These are phyloP conservation scores for Hydriomena furcata DNA, from an alignment of 2,888 invertebrate species.

Conservation along the genomic window DNA sequence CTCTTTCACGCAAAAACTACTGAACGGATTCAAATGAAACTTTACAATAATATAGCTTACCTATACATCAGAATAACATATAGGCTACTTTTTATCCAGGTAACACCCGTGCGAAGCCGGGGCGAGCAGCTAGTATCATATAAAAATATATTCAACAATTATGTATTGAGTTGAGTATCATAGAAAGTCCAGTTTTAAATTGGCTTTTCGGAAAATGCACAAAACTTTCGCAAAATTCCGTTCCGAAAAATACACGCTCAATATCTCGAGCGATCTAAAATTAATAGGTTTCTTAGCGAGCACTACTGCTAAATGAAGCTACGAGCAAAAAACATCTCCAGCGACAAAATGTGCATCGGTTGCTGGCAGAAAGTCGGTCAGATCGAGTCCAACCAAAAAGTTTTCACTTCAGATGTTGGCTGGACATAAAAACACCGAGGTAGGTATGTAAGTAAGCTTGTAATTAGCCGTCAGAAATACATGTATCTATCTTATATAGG, in stretches of 20 bases:
- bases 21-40: no score
- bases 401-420: slow-evolving; percentile 47
- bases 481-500: no score
- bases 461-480: no score
- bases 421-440: slow-evolving; percentile 35
- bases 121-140: no score
- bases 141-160: no score
- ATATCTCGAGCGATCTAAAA: slow-evolving; percentile 8
- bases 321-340: slow-evolving; percentile 35
- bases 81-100: no score
- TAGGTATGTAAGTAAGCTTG: slow-evolving; percentile 25
- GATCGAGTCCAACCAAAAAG: slow-evolving; percentile 48
- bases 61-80: no score
- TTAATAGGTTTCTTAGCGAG: slow-evolving; percentile 17
- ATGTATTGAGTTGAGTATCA: no score
- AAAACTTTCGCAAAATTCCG: slow-evolving; percentile 5
- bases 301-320: slow-evolving; percentile 28
- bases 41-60: no score
- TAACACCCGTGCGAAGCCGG: no score
- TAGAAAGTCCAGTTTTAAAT: no score
- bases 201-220: neutral
- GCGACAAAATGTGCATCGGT: slow-evolving; percentile 50
- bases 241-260: neutral
- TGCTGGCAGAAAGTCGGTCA: slow-evolving; percentile 55
- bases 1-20: no score